Evolutionary conservation across 2,888 invertebrate genomes (phyloP), one percentile per base, ranked within the genome.

Genomic region (Criorhina ranunculi): DNA sequence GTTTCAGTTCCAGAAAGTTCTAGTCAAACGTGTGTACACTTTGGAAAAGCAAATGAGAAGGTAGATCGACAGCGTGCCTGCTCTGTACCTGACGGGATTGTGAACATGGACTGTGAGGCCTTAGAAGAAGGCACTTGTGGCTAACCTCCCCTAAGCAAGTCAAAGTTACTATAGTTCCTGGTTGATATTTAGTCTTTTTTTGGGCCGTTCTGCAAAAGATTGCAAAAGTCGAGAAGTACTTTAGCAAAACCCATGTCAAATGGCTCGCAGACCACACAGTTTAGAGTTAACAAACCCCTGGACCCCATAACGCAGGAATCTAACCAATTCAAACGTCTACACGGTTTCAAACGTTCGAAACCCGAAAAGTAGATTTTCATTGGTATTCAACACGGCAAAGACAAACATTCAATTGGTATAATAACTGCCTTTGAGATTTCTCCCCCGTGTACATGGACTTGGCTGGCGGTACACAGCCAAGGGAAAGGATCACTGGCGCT

Each of bases 351-450:
- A 70, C 31, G 59, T 15, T 44, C 46, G 19, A 15, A 35, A 49
- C 40, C 49, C 49, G 46, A 76, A 40, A 64, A 44, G 73, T 51
- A 15, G 44, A 72, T 53, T 75, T 85, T 85, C 83, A 85, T 85
- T 85, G 75, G 83, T 85, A 85, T 85, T 85, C 83, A 85, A 75
- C 79, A 80, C 83, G 64, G 69, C 83, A 79, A 83, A 70, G 69
- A 79, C 69, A 80, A 79, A 85, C 79, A 85, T 85, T 85, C 83
- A 85, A 85, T 85, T 85, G 83, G 75, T 69, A 79, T 79, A 85
- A 80, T 85, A 79, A 85, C 83, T 85, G 75, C 79, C 78, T 80
- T 80, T 80, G 83, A 85, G 79, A 80, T 85, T 85, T 69, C 72
- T 51, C 8, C 55, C 40, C 40, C 66, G 77, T 72, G 78, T 51